Percentiles rank a stretch among this genome's conserved stretches.
phyloP scores from a whole-genome alignment of 2,797 vertebrate genomes.

The Peromyscus melanophrys region DNA sequence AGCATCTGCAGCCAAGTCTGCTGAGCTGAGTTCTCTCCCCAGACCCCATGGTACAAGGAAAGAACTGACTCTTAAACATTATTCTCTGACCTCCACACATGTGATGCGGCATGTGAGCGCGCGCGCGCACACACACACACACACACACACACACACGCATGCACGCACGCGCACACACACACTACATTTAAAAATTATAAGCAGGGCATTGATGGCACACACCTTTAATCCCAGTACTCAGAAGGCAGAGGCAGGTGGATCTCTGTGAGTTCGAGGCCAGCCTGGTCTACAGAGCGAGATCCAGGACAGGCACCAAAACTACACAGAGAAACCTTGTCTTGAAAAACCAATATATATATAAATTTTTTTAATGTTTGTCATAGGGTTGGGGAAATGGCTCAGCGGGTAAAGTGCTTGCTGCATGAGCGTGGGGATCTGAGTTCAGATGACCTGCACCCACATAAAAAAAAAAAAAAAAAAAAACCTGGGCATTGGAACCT shows the following conservation, averaged over 20 bases:
- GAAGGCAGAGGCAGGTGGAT: no score
- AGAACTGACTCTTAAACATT: background rate
- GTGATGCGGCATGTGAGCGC: no score
- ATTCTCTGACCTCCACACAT: background rate
- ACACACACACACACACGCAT: background rate
- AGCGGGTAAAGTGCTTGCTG: background rate
- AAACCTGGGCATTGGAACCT: background rate
- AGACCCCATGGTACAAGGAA: background rate
- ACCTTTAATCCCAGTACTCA: no score
- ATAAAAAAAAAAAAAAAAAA: background rate
- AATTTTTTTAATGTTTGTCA: background rate
- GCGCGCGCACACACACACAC: no score
- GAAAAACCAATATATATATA: no score
- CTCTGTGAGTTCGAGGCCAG: no score
- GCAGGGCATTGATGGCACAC: no score
- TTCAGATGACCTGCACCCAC: background rate
- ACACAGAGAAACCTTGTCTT: no score
- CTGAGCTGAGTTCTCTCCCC: no score
- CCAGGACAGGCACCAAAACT: no score
- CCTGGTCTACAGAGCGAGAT: no score
- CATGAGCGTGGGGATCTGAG: background rate
- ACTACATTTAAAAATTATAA: background rate
- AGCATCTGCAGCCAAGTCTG: no score
- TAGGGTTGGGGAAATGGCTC: background rate
- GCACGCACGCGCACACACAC: background rate